These are phyloP conservation scores for Drosophila navojoa DNA, from an alignment of 1,140 invertebrate species.

Conservation along the genomic window DNA sequence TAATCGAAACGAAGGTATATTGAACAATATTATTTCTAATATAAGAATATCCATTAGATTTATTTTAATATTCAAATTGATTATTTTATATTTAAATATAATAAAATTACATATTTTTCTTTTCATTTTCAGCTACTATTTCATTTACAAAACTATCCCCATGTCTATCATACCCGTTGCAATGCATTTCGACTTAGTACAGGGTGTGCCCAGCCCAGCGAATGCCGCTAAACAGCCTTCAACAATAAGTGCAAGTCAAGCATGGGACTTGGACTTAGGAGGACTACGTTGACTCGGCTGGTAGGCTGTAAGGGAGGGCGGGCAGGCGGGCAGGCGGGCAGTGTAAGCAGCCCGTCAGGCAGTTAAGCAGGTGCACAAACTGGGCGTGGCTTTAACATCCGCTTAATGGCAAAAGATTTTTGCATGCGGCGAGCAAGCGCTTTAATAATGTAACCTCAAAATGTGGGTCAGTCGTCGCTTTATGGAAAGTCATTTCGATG, in stretches of 20 bases:
- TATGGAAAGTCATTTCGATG: slow-evolving; percentile 69
- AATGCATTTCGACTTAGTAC: background rate
- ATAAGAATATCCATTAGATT: no score
- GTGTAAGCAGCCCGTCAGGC: background rate
- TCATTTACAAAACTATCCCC: no score
- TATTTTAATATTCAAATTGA: no score
- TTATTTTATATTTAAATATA: no score
- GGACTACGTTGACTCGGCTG: background rate
- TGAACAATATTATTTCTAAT: no score
- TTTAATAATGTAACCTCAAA: slow-evolving; percentile 60
- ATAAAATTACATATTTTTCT: no score
- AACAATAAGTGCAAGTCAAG: slow-evolving; percentile 47
- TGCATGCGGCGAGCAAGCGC: slow-evolving; percentile 33
- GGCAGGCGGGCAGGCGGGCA: background rate
- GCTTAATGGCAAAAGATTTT: slow-evolving; percentile 50
- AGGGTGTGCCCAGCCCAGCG: slow-evolving; percentile 11
- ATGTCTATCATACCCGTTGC: background rate
- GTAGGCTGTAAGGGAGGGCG: no score
- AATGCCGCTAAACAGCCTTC: slow-evolving; percentile 45
- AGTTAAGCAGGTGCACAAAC: slow-evolving; percentile 39
- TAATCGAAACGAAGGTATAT: background rate
- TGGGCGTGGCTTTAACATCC: slow-evolving; percentile 48
- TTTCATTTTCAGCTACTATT: no score
- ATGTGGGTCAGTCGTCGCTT: slow-evolving; percentile 57
- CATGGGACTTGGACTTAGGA: slow-evolving; percentile 39